Evolutionary conservation across 2,113 vertebrate genomes (phyloP).

Genomic region (Mormyrus iriodes): DNA sequence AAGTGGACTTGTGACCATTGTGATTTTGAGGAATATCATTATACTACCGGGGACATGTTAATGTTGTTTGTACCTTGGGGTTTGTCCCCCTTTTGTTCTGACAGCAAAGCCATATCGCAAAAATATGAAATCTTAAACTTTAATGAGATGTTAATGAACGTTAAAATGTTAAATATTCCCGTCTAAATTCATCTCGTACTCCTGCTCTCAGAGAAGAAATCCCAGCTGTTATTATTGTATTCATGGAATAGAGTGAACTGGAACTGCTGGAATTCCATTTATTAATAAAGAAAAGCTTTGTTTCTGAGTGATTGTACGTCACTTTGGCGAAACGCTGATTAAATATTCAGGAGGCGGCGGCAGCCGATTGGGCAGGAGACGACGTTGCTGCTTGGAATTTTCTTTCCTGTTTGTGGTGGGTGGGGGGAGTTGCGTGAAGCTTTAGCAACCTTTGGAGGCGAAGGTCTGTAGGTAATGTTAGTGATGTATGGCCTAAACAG

Average conservation of each 20-base stretch:
- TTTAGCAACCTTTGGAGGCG: too few relatives aligned
- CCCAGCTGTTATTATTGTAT: background rate
- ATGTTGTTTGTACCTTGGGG: background rate
- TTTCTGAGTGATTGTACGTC: background rate
- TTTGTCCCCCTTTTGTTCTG: background rate
- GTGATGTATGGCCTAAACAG: too few relatives aligned
- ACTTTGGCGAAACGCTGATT: background rate
- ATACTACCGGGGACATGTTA: background rate
- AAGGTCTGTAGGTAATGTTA: too few relatives aligned
- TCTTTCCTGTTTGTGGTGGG: background rate
- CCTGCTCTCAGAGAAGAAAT: background rate
- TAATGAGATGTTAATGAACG: background rate
- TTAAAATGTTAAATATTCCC: background rate
- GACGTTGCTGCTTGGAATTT: background rate
- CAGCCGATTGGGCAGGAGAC: background rate
- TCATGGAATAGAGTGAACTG: background rate
- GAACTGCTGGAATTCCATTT: background rate
- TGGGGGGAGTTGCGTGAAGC: background rate
- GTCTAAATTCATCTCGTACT: background rate
- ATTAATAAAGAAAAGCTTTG: background rate
- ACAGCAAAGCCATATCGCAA: background rate
- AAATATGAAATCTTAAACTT: background rate
- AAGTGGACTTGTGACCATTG: background rate
- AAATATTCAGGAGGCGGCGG: background rate
- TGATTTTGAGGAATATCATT: background rate